Percentiles rank a stretch among this genome's conserved stretches.
Evolutionary conservation across 2,888 invertebrate genomes (phyloP).

Genomic region (Ctena decussata): DNA sequence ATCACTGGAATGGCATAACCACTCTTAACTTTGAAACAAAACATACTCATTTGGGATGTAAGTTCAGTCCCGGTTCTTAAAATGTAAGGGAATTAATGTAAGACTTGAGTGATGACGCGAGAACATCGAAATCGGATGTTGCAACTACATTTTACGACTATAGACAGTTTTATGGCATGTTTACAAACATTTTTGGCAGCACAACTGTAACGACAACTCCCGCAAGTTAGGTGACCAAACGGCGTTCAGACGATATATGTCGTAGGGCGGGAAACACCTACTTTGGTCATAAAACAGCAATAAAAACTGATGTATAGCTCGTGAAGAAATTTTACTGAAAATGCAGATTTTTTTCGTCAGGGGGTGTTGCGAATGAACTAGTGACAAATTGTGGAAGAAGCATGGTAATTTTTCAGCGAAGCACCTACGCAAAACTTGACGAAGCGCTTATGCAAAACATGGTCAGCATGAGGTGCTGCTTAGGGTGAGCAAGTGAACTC

Average conservation of each 20-base stretch:
- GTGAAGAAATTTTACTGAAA: not conserved
- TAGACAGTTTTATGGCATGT: not conserved
- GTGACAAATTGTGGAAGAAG: no score
- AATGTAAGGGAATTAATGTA: not conserved
- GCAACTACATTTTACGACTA: not conserved
- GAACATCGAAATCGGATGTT: not conserved
- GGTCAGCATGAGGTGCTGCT: no score
- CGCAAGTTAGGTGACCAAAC: not conserved
- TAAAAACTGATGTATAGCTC: not conserved
- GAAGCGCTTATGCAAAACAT: no score
- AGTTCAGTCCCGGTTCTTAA: no score
- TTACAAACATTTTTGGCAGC: conserved; percentile 1
- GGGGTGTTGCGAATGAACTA: not conserved
- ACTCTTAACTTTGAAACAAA: no score
- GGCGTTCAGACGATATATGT: not conserved
- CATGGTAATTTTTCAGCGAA: no score
- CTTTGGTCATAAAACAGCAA: not conserved
- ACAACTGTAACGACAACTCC: not conserved
- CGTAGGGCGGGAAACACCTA: not conserved
- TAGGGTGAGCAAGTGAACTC: no score
- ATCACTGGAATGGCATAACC: no score
- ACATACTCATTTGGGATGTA: no score
- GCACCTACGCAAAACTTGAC: no score
- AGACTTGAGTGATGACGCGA: not conserved
- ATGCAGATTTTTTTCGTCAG: not conserved